Evolutionary conservation across 2,113 vertebrate species (phyloP), one percentile per base, ranked within the genome.

Genomic region (Phycodurus eques): DNA sequence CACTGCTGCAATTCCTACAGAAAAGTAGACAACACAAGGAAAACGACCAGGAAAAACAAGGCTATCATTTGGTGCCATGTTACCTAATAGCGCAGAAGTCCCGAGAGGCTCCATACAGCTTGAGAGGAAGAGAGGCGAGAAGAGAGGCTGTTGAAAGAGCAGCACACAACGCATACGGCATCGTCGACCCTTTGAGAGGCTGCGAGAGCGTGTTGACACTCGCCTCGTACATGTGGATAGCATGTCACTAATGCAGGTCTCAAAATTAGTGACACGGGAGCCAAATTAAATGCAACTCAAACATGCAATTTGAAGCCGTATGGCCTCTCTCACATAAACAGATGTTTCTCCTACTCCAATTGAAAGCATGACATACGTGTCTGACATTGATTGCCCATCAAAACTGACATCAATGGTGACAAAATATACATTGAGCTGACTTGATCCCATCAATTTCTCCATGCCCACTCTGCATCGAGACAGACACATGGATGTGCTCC

Each of bases 21-120:
- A 53, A 8, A 59, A 59, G 27, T 14, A 15, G 56, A 33, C 33
- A 15, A 33, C 14, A 61, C 19, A 13, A n/a, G 42, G 5, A 46
- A 65, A 44, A 46, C 44, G 20, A 33, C 5, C 42, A 13, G n/a
- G n/a, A 20, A n/a, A 44, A 44, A 15, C 20, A 20, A 80, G 77
- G 53, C 44, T 77, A 33, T 85, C 76, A 80, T 85, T 81, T 85
- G 74, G 49, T 81, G 64, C 49, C n/a, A 46, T 57, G 59, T 67
- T 77, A 77, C 43, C 70, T 74, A 73, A 83, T 62, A 49, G 63
- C 27, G 33, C 59, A 82, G 57, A 31, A 10, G 3, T 73, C 75
- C 80, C 72, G n/a, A 70, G 68, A 72, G 71, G 75, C 44, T 7
- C 54, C 47, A 74, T 66, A 59, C 5, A 54, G 67, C 51, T 72